Evolutionary conservation across 2,888 invertebrate species (phyloP).

Genomic region (Autographa pulchrina): DNA sequence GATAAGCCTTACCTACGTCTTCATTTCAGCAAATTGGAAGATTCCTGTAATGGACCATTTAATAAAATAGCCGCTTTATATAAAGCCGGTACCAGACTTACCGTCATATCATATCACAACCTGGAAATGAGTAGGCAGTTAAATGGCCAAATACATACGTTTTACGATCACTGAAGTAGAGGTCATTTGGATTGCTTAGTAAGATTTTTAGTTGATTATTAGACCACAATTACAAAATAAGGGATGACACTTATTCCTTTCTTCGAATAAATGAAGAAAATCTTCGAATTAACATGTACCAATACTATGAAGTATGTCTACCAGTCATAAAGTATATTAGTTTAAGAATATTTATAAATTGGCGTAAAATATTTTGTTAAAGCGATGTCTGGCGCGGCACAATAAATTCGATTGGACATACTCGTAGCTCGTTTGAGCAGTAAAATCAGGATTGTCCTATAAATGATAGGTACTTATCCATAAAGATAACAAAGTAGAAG

Average conservation of each 20-base stretch:
- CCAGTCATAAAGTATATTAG: too few species aligned
- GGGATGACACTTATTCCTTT: too few species aligned
- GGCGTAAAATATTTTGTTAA: not conserved
- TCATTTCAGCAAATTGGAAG: slow-evolving; percentile 55
- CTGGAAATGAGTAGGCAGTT: not conserved
- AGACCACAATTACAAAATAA: too few species aligned
- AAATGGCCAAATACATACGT: not conserved
- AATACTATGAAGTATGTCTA: too few species aligned
- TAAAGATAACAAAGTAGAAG: slow-evolving; percentile 36
- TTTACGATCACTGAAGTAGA: not conserved
- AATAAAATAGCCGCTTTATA: slow-evolving; percentile 52
- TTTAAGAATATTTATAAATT: too few species aligned
- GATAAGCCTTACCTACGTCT: slow-evolving; percentile 53
- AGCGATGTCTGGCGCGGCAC: not conserved
- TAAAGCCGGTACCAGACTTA: slow-evolving; percentile 17
- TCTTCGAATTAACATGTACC: too few species aligned
- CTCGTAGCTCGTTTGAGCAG: slow-evolving; percentile 30
- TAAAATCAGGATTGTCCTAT: slow-evolving; percentile 39
- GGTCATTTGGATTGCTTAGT: not conserved
- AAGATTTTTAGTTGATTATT: too few species aligned
- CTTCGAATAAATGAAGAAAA: too few species aligned
- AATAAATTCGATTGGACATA: slow-evolving; percentile 41
- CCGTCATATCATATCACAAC: not conserved
- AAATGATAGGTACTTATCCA: slow-evolving; percentile 27
- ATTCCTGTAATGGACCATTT: slow-evolving; percentile 53